Conservation (phyloP, 2,888 invertebrate genomes). For the Pharmacophagus antenor region DNA sequence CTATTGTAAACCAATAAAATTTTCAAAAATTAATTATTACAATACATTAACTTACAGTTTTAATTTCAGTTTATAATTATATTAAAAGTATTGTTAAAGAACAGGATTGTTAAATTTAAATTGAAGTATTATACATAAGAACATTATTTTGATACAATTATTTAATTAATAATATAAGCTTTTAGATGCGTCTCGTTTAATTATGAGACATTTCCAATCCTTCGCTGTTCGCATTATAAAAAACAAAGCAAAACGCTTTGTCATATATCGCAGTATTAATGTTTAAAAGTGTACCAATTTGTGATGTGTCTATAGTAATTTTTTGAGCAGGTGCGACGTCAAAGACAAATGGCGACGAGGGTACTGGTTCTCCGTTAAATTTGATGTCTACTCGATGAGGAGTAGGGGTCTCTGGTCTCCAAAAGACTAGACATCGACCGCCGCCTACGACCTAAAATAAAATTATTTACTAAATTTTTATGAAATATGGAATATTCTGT, state of each 20-base stretch:
- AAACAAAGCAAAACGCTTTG: too few relatives aligned
- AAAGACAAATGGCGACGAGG: slow-evolving; percentile 94
- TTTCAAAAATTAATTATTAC: too few relatives aligned
- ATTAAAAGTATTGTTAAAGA: too few relatives aligned
- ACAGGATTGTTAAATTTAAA: not conserved
- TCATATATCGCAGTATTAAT: too few relatives aligned
- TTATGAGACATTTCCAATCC: too few relatives aligned
- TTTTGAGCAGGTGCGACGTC: slow-evolving; percentile 79
- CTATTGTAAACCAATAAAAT: not conserved
- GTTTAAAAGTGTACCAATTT: slow-evolving; percentile 54
- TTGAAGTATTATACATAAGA: not conserved
- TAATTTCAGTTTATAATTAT: too few relatives aligned
- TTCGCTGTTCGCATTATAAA: too few relatives aligned
- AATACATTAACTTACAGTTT: too few relatives aligned
- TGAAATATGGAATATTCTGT: not conserved
- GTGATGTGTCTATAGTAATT: slow-evolving; percentile 71
- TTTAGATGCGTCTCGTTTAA: not conserved
- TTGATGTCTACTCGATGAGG: slow-evolving; percentile 97
- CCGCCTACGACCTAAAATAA: slow-evolving; percentile 91
- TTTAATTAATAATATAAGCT: not conserved
- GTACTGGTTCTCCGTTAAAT: slow-evolving; percentile 96
- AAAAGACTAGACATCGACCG: slow-evolving; percentile 95
- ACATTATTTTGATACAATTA: not conserved
- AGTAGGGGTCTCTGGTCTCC: slow-evolving; percentile 94
- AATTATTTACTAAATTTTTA: not conserved